Evolutionary conservation across 2,888 invertebrate species (phyloP), one percentile per base, ranked within the genome.

Genomic region (Ctena decussata): DNA sequence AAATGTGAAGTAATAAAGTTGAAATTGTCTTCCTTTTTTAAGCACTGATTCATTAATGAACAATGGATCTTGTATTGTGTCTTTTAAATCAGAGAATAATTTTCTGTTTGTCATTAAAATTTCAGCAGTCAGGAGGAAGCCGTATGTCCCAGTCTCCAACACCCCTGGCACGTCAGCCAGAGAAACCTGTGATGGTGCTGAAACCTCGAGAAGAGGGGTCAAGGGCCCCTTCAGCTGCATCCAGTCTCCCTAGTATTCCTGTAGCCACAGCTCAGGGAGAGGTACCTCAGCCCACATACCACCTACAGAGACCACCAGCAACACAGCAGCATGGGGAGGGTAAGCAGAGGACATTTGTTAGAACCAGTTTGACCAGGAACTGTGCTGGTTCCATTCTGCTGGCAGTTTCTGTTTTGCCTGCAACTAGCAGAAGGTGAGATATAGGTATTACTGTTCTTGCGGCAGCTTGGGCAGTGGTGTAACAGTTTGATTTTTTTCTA

Each of bases 131-230:
- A 24, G 57, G 57, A 35, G 35, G 65, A 12, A 65, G 65, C 15
- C 11, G 65, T 2, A 65, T 30, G 30, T 65, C 65, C 8, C 65
- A 35, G 65, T 65, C 89, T 30, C 85, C 86, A 3, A 76, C 85
- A 39, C 79, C 89, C 11, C 39, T 53, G 5, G 71, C 81, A 8
- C 53, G 81, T 6, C 85, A 85, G n/a, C 83, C 85, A 46, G 92
- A 91, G 53, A 92, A 92, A 46, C 91, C 87, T 11, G 90, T 93
- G 24, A 90, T 91, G 57, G 90, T 92, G 18, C 72, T 93, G 27
- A 89, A 89, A 32, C 83, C 90, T 5, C 78, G 92, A 39, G 92
- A 93, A 15, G 92, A 91, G 44, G 53, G 65, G 6, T 39, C 74
- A 21, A 49, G 89, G 12, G 30, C 77, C 1, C 21, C 86, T 32